Conservation (phyloP, 2,888 invertebrate genomes). For the Xestia rhomboidea region DNA sequence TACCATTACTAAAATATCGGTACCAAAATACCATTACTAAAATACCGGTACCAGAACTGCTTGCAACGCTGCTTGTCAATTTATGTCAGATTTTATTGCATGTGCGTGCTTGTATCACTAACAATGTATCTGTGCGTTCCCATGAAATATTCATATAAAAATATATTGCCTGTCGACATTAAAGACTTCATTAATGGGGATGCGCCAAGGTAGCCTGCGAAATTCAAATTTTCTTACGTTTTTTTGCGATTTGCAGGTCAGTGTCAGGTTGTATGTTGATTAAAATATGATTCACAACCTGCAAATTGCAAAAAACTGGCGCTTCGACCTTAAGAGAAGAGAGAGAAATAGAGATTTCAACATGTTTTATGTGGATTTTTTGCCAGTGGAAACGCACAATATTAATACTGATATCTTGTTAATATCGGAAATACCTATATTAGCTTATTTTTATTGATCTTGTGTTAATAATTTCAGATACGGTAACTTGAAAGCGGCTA, state of each 20-base stretch:
- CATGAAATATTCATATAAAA: neutral
- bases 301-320: too few species aligned
- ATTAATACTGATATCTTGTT: neutral
- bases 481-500: slow-evolving; percentile 91
- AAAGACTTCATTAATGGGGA: neutral
- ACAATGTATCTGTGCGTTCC: neutral
- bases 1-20: neutral
- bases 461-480: slow-evolving; percentile 75
- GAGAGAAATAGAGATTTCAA: neutral
- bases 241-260: too few species aligned
- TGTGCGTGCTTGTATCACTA: slow-evolving; percentile 5
- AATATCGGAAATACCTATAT: neutral
- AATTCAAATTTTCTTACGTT: too few species aligned
- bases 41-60: neutral
- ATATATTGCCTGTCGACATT: neutral
- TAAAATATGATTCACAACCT: too few species aligned
- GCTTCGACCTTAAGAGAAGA: neutral
- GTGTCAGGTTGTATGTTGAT: too few species aligned
- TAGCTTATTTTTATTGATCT: neutral
- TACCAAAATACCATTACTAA: neutral
- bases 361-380: neutral
- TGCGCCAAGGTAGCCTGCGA: too few species aligned
- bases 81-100: neutral
- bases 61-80: neutral
- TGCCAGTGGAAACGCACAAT: neutral